Conservation (phyloP, 2,113 vertebrate species). For the Cyanoderma ruficeps region DNA sequence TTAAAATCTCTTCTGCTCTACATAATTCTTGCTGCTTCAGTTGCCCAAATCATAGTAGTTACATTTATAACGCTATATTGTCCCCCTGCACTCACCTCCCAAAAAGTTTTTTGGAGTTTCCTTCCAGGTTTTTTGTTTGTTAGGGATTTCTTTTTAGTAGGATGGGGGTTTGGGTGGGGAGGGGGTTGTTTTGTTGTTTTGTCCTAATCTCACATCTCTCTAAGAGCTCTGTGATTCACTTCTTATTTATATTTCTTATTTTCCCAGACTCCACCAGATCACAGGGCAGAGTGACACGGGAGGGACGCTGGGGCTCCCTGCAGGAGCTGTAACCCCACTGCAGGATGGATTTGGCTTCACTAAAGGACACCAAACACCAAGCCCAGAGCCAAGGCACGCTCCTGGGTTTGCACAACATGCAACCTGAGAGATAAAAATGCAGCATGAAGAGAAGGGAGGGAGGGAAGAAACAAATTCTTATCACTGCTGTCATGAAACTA, state of each 20-base stretch:
- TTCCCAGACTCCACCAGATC: neutral
- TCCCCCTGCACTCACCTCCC: neutral
- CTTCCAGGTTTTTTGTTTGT: neutral
- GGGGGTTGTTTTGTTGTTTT: neutral
- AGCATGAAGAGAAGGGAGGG: neutral
- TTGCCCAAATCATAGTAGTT: neutral
- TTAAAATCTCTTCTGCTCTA: constrained; percentile 50
- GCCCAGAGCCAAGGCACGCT: neutral
- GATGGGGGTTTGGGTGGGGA: accelerated
- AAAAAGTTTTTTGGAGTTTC: neutral
- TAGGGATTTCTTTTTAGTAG: neutral
- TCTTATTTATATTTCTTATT: neutral
- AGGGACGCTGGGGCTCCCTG: neutral
- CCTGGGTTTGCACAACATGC: accelerated
- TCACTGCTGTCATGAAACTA: neutral
- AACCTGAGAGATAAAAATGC: accelerated
- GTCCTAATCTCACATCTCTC: neutral
- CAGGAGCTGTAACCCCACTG: neutral
- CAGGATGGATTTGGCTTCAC: neutral
- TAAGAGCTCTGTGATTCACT: accelerated
- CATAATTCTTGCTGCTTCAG: neutral
- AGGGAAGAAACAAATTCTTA: neutral
- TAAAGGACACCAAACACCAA: neutral
- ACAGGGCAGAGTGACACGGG: accelerated
- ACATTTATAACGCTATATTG: neutral